Conservation (phyloP, 2,888 invertebrate species). For the Mythimna loreyi region DNA sequence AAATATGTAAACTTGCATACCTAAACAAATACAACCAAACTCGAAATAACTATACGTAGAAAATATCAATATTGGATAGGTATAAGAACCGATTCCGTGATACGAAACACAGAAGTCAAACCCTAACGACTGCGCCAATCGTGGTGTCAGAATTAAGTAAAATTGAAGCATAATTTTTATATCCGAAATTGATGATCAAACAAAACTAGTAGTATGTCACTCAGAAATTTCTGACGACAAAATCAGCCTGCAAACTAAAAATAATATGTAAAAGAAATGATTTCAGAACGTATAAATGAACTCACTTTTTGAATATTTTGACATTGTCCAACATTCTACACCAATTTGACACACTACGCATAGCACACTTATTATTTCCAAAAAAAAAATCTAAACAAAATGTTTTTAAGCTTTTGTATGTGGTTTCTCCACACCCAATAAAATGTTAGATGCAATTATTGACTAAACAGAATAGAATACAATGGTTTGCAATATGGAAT, state of each 20-base stretch:
- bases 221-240: no score
- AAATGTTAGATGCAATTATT: slow-evolving; percentile 46
- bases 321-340: slow-evolving; percentile 1
- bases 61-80: no score
- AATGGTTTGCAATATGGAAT: slow-evolving; percentile 42
- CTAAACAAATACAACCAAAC: no score
- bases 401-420: slow-evolving; percentile 49
- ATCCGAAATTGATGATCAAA: no score
- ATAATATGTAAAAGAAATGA: background rate
- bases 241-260: no score
- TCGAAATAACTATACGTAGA: no score
- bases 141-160: no score
- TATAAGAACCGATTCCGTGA: no score
- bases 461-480: slow-evolving; percentile 30
- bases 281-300: background rate
- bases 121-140: no score
- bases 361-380: slow-evolving; percentile 30
- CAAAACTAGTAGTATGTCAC: no score
- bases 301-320: background rate
- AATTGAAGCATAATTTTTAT: background rate
- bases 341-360: slow-evolving; percentile 16
- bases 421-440: slow-evolving; percentile 59
- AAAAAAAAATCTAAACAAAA: slow-evolving; percentile 31
- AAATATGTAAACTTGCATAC: no score
- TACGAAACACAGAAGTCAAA: no score